A percentile compares a stretch with the other conserved stretches of the same genome.
Conservation (phyloP, 2,797 vertebrate species). For the Enteromius mattozi region DNA sequence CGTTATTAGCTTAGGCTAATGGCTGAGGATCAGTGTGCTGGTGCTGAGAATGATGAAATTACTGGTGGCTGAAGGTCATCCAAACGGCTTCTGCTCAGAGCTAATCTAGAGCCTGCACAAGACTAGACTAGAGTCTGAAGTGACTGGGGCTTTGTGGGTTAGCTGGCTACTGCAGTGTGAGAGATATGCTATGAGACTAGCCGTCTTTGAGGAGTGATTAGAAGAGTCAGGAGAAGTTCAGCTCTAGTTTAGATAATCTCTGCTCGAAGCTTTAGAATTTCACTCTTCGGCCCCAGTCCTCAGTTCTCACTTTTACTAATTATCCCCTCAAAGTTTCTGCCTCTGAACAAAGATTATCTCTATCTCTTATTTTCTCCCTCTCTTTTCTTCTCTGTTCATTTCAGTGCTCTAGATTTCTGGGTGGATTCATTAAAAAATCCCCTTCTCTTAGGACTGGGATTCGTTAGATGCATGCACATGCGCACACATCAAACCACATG, state of each 20-base stretch:
- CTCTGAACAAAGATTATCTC: slow-evolving; percentile 47
- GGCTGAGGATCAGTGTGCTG: slow-evolving; percentile 28
- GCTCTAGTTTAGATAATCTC: slow-evolving; percentile 69
- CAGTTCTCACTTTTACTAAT: slow-evolving; percentile 70
- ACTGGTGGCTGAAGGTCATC: slow-evolving; percentile 43
- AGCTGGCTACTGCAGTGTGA: slow-evolving; percentile 3
- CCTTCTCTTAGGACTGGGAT: background rate
- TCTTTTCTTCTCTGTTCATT: slow-evolving; percentile 3
- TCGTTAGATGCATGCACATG: slow-evolving; percentile 2
- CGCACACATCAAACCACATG: background rate
- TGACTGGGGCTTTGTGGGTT: slow-evolving; percentile 22
- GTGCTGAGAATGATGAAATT: slow-evolving; percentile 34
- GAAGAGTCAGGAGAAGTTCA: slow-evolving; percentile 56
- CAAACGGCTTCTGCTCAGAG: slow-evolving; percentile 24
- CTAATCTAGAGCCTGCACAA: slow-evolving; percentile 18
- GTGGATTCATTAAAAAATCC: slow-evolving; percentile 20
- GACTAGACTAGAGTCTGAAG: slow-evolving; percentile 15
- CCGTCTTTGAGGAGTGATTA: slow-evolving; percentile 31
- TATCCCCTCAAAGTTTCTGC: slow-evolving; percentile 72
- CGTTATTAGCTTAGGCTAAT: slow-evolving; percentile 36
- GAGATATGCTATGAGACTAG: slow-evolving; percentile 39
- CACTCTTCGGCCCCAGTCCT: slow-evolving; percentile 64
- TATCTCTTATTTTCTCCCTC: slow-evolving; percentile 48
- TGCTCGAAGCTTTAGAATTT: slow-evolving; percentile 66
- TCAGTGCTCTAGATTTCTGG: background rate